Conservation (phyloP, 1,140 invertebrate genomes). For the Drosophila pectinifera region DNA sequence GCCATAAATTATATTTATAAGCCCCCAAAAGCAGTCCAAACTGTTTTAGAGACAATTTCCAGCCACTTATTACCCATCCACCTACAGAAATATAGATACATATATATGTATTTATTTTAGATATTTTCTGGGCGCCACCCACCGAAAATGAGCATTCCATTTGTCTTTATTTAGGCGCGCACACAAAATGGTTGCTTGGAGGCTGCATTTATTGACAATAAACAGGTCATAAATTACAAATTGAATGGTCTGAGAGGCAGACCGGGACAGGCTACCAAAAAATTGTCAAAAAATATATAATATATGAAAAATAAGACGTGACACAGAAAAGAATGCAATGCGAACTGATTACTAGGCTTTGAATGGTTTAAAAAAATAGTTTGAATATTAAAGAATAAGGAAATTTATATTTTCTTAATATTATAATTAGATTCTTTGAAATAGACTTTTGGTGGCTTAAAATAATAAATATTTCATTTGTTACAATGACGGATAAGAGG, state of each 20-base stretch:
- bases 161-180: constrained; percentile 76
- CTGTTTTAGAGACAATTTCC: constrained; percentile 44
- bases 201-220: constrained; percentile 82
- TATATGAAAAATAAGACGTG: background rate
- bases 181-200: constrained; percentile 76
- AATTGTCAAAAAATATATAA: constrained; percentile 19
- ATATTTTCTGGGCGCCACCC: constrained; percentile 48
- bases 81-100: constrained; percentile 9
- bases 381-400: background rate
- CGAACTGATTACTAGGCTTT: background rate
- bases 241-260: constrained; percentile 20
- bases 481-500: no score
- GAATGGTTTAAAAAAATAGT: no score
- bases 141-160: constrained; percentile 72
- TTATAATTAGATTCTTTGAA: background rate
- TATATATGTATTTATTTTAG: constrained; percentile 47
- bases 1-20: constrained; percentile 55
- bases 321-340: background rate
- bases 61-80: constrained; percentile 48
- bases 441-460: no score
- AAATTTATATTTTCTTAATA: no score
- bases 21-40: constrained; percentile 41
- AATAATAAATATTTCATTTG: no score
- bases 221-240: constrained; percentile 77
- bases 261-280: background rate